A percentile compares a stretch with the other conserved stretches of the same genome.
Evolutionary conservation across 2,888 invertebrate species (phyloP).

Genomic region (Caradrina kadenii): DNA sequence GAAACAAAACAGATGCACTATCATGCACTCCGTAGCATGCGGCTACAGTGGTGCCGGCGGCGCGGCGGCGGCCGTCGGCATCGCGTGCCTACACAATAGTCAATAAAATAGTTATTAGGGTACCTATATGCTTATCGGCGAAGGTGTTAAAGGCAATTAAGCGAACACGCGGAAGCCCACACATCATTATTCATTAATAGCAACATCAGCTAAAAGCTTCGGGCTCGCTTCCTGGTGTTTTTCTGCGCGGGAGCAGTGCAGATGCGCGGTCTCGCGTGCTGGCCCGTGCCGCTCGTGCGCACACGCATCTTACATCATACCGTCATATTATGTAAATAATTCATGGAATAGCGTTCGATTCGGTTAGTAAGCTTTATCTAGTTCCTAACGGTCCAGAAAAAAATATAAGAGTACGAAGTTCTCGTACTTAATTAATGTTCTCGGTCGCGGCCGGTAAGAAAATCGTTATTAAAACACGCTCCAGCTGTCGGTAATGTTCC

Average conservation of each 20-base stretch:
- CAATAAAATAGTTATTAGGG: slow-evolving; percentile 53
- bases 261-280: slow-evolving; percentile 75
- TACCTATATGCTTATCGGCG: slow-evolving; percentile 43
- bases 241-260: slow-evolving; percentile 73
- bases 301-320: slow-evolving; percentile 79
- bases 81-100: slow-evolving; percentile 54
- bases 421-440: slow-evolving; percentile 49
- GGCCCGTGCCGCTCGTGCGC: slow-evolving; percentile 80
- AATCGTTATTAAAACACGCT: slow-evolving; percentile 27
- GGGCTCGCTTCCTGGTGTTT: slow-evolving; percentile 83
- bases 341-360: slow-evolving; percentile 70
- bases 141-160: slow-evolving; percentile 76
- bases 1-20: neutral
- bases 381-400: slow-evolving; percentile 73
- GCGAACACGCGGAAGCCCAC: slow-evolving; percentile 82
- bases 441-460: slow-evolving; percentile 13
- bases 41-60: slow-evolving; percentile 68
- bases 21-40: slow-evolving; percentile 65
- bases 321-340: slow-evolving; percentile 70
- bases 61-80: slow-evolving; percentile 48
- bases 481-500: slow-evolving; percentile 13
- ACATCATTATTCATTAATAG: slow-evolving; percentile 85
- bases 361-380: slow-evolving; percentile 75
- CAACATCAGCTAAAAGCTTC: slow-evolving; percentile 77
- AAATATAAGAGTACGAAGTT: slow-evolving; percentile 24